Evolutionary conservation across 2,113 vertebrate genomes (phyloP).

Genomic region (Oreochromis tanganicae): DNA sequence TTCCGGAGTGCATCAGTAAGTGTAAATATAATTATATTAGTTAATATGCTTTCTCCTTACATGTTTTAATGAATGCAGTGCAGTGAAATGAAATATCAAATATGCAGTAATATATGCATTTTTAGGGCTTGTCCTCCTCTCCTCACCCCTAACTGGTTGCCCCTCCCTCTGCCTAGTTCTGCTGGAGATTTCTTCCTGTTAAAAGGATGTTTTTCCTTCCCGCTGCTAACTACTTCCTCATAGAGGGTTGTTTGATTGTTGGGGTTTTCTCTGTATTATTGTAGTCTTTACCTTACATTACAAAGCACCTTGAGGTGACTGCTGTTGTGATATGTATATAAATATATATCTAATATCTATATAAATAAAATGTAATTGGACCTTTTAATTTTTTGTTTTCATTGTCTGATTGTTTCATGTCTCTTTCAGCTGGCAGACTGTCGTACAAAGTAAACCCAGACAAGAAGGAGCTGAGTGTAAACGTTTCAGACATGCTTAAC

Average conservation of each 20-base stretch:
- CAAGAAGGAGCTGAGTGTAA: conserved; percentile 71
- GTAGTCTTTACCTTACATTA: background rate
- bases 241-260: background rate
- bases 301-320: background rate
- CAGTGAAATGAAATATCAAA: background rate
- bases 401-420: background rate
- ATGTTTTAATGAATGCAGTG: background rate
- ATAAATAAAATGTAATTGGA: background rate
- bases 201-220: background rate
- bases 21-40: background rate
- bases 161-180: background rate
- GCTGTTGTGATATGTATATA: background rate
- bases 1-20: conserved; percentile 85
- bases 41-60: background rate
- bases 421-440: conserved; percentile 71
- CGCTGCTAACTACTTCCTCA: background rate
- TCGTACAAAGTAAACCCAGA: conserved; percentile 67
- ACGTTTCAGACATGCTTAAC: conserved; percentile 65
- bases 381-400: background rate
- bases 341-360: background rate
- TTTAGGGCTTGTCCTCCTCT: background rate
- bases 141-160: background rate
- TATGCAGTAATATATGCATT: background rate
- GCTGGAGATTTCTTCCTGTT: background rate
- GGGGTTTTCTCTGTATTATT: background rate